A percentile compares a stretch with the other conserved stretches of the same genome.
These are phyloP conservation scores for Dasysyrphus tricinctus DNA, from an alignment of 2,888 invertebrate species.

Conservation along the genomic window DNA sequence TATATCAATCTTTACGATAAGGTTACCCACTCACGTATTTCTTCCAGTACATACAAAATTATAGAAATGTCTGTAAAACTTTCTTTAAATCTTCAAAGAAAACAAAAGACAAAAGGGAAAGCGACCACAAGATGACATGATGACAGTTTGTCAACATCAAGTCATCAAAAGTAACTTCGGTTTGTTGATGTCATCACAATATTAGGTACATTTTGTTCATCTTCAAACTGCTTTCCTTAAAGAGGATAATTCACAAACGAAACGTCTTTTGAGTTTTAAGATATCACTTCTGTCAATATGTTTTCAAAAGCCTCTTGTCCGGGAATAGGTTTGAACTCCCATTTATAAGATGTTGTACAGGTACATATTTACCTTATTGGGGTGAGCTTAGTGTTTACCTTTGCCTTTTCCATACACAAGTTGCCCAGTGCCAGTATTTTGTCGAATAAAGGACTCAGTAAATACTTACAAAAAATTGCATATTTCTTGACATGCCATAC, in stretches of 20 bases:
- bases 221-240: constrained; percentile 14
- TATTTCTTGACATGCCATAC: constrained; percentile 13
- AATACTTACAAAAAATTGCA: neutral
- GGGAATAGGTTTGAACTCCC: neutral
- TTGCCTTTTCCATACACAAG: constrained; percentile 6
- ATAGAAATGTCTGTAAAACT: constrained; percentile 22
- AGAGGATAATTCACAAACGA: constrained; percentile 20
- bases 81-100: neutral
- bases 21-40: neutral
- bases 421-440: neutral
- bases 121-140: constrained; percentile 32
- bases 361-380: neutral
- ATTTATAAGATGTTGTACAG: neutral
- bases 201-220: neutral
- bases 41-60: neutral
- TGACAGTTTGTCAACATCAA: constrained; percentile 75
- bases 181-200: constrained; percentile 62
- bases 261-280: neutral
- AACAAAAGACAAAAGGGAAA: constrained; percentile 12
- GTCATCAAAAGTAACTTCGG: constrained; percentile 61
- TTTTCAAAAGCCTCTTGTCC: neutral
- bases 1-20: neutral
- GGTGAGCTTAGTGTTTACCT: constrained; percentile 20
- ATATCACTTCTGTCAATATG: neutral
- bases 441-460: constrained; percentile 1